Base-by-base conservation (phyloP, 2,113 vertebrate genomes). In the Morphnarchus princeps region DNA sequence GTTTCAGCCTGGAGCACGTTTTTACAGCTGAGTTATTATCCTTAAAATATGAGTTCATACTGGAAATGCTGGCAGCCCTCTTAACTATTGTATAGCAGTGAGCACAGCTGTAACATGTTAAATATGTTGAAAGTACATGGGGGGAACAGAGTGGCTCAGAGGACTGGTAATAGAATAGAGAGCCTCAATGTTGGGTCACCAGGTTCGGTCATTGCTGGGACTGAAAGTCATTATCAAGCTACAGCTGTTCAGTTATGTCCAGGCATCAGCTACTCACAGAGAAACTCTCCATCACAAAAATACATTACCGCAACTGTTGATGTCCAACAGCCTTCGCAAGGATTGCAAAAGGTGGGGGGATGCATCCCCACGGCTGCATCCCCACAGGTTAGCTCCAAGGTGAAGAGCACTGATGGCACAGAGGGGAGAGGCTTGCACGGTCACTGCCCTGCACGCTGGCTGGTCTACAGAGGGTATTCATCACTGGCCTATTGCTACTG, bases 21-120 rank as follows among this genome's bases (percentile, higher is more conserved):
- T 96, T 97, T 90, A 92, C 54, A 94, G 80, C 72, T 87, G 61
- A 96, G 17, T 95, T 88, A 95, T 94, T 94, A 95, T 95, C 82
- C 92, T 92, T 69, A 95, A 94, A 95, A 94, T 90, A 89, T 55
- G 11, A 95, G 93, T 95, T 97, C 77, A 66, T 43, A 86, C 55
- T 73, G 72, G 82, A 97, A 97, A 95, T 79, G 65, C 92, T 95
- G 94, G 87, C 81, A 94, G 78, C 13, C n/a, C 31, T 86, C 86
- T 82, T 36, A 87, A 93, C 85, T 58, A 82, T 71, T 81, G 88
- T 82, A 91, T 42, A 91, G 79, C 62, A 94, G 45, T 9, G 31
- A 79, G 84, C 54, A 90, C 80, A 87, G 85, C 87, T 95, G 71
- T 77, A 93, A 50, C 77, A 73, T 14, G 87, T 93, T 93, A 96